Evolutionary conservation across 2,888 invertebrate species (phyloP), one percentile per base, ranked within the genome.

Genomic region (Argynnis bischoffii): DNA sequence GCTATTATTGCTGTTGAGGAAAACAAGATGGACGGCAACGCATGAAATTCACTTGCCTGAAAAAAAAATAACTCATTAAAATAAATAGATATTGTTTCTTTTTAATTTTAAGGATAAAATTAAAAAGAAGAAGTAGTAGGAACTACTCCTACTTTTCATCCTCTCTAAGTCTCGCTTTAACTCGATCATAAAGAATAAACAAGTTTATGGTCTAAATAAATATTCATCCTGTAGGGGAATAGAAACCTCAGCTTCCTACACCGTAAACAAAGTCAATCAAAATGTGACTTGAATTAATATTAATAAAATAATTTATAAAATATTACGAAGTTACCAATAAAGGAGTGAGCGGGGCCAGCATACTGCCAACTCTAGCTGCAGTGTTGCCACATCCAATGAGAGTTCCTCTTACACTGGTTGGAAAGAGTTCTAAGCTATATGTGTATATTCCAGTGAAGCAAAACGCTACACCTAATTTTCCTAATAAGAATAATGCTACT

Each of bases 361-460:
- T 86, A 64, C 88, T 81, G 18, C 90, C 90, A 21, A 87, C n/a
- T 60, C 90, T 84, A 1, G 89, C 88, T 1, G 84, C 81, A 2
- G 86, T 87, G 64, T 84, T 87, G 5, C 90, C 84, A 74, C 78
- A 82, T 14, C 89, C 89, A 16, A 90, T 76, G 15, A 90, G 75
- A 0, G 88, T 85, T 6, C 89, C 90, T 75, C 90, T 79, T 1
- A 87, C 87, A 54, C 88, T 89, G 0, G 90, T 89, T 0, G 90
- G 90, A 64, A 89, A 89, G 18, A 89, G 70, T 70, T 90, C 89
- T 71, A 90, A 74, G 51, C 86, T 86, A 67, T 89, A 90, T 0
- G 89, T 90, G 66, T 85, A 88, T 51, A 88, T 83, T 2, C 88
- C 87, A 47, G 89, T 89, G 51, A 89, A 89, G 65, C 89, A 89